A percentile compares a stretch with the other conserved stretches of the same genome.
phyloP scores from a whole-genome alignment of 2,113 vertebrate genomes.

The Mormyrus lacerda region DNA sequence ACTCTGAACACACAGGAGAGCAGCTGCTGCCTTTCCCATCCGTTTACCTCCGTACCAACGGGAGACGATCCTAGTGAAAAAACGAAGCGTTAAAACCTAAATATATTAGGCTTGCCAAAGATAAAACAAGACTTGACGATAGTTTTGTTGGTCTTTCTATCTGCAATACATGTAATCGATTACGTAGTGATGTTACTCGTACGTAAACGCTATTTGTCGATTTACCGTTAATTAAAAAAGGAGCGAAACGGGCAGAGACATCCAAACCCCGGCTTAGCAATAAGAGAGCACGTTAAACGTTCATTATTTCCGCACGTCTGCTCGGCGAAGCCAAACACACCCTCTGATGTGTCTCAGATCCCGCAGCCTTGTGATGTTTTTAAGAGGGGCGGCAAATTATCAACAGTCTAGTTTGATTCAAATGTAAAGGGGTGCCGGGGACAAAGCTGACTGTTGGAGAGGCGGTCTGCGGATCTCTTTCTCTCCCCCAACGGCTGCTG shows the following conservation, averaged over 20 bases:
- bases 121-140: background rate
- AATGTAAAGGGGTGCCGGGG: conserved; percentile 36
- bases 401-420: conserved; percentile 39
- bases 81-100: background rate
- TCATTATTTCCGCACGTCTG: background rate
- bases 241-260: background rate
- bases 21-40: background rate
- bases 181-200: background rate
- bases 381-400: conserved; percentile 30
- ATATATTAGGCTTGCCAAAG: background rate
- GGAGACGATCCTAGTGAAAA: background rate
- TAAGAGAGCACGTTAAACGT: background rate
- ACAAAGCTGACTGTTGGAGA: conserved; percentile 54
- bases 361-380: background rate
- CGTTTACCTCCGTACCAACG: background rate
- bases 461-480: conserved; percentile 29
- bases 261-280: background rate
- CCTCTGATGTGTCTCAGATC: background rate
- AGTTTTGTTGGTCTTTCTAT: background rate
- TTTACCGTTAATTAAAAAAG: background rate
- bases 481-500: conserved; percentile 38
- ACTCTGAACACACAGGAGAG: conserved; percentile 1
- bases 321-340: background rate
- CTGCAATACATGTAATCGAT: background rate
- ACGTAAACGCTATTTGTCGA: background rate